Evolutionary conservation across 2,113 vertebrate species (phyloP).

Genomic region (Hemicordylus capensis): DNA sequence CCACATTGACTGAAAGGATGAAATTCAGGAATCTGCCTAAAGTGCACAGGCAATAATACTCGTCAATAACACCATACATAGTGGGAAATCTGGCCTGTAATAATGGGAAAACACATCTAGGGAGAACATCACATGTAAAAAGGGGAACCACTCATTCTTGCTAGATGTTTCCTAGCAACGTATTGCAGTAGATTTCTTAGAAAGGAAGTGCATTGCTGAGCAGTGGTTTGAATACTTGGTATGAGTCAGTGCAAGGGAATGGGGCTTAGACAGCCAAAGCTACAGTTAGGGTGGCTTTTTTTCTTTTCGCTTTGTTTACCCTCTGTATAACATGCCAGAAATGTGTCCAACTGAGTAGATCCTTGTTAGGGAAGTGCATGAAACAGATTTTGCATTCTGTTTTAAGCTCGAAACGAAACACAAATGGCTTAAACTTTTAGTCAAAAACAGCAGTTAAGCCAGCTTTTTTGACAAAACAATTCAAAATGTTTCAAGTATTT

Average conservation of each 20-base stretch:
- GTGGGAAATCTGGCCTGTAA: rapidly evolving
- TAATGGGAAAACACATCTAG: background rate
- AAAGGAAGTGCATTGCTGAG: background rate
- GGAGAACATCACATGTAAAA: background rate
- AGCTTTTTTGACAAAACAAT: no score
- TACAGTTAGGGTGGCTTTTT: background rate
- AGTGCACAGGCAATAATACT: background rate
- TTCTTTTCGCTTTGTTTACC: background rate
- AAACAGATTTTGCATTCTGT: no score
- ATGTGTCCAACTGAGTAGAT: slow-evolving; percentile 6
- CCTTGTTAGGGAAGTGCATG: no score
- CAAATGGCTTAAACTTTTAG: no score
- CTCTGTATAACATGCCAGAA: background rate
- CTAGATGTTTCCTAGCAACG: slow-evolving; percentile 40
- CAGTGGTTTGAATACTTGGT: background rate
- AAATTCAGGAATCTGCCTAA: background rate
- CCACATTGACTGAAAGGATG: rapidly evolving
- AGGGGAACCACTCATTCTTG: rapidly evolving
- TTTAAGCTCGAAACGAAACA: no score
- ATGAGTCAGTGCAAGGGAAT: background rate
- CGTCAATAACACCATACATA: background rate
- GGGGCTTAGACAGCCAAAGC: background rate
- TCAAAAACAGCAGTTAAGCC: no score
- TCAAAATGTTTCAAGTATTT: no score
- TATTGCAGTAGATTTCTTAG: background rate